Conservation (phyloP, 2,888 invertebrate genomes). For the Lepidochrysops patricia region DNA sequence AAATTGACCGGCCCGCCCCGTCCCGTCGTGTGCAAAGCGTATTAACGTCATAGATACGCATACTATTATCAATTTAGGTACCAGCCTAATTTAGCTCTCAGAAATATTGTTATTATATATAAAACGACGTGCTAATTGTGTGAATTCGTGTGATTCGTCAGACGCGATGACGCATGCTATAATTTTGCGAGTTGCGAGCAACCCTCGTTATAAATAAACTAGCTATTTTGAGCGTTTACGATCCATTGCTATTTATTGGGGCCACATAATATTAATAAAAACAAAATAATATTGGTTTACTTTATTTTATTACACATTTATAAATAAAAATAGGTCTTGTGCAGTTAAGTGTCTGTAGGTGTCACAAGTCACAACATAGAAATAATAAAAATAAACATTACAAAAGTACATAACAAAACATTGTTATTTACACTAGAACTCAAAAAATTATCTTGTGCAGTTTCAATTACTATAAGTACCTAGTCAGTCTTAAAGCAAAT, state of each 20-base stretch:
- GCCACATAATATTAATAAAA: background rate
- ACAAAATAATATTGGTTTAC: background rate
- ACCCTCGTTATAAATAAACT: background rate
- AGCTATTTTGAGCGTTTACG: background rate
- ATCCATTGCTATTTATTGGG: background rate
- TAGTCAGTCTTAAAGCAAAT: conserved; percentile 29
- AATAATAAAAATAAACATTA: background rate
- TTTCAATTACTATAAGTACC: conserved; percentile 21
- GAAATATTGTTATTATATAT: too few species aligned
- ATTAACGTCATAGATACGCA: too few species aligned
- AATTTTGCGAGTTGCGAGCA: background rate
- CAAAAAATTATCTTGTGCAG: conserved; percentile 22
- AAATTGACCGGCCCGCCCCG: too few species aligned
- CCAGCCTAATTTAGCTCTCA: too few species aligned
- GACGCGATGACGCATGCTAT: background rate
- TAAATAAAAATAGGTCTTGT: background rate
- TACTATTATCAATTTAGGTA: too few species aligned
- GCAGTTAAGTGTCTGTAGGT: background rate
- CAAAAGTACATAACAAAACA: too few species aligned
- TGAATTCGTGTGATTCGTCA: too few species aligned
- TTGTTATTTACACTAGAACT: conserved; percentile 12
- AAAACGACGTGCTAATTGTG: too few species aligned
- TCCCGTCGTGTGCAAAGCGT: too few species aligned
- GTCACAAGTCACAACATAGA: background rate
- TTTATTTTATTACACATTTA: background rate